Percentiles rank a stretch among this genome's conserved stretches.
Conservation (phyloP, 2,113 vertebrate genomes). For the Clarias gariepinus region DNA sequence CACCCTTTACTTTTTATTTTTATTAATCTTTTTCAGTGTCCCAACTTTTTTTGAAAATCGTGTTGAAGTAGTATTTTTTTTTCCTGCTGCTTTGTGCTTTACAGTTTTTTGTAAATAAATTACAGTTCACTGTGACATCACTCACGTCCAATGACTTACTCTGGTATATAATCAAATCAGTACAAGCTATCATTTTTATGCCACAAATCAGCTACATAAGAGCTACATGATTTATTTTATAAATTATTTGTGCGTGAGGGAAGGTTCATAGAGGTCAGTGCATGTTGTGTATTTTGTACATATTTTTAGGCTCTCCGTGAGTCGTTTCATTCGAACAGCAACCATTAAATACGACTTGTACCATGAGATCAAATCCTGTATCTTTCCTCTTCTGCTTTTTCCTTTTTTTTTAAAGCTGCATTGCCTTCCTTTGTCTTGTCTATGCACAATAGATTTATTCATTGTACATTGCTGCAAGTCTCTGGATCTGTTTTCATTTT, state of each 20-base stretch:
- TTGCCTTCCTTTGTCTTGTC: background rate
- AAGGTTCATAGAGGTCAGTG: background rate
- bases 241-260: background rate
- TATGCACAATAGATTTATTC: constrained; percentile 12
- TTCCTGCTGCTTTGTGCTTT: background rate
- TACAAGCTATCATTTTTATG: background rate
- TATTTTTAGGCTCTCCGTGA: background rate
- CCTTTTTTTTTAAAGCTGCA: background rate
- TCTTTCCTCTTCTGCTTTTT: background rate
- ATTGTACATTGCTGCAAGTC: constrained; percentile 1
- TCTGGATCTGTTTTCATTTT: background rate
- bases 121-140: background rate
- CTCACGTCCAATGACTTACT: background rate
- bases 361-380: background rate
- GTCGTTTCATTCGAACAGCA: background rate
- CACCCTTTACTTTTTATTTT: too few relatives aligned
- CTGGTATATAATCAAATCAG: background rate
- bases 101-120: background rate
- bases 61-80: background rate
- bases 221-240: background rate
- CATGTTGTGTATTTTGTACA: background rate
- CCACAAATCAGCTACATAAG: background rate
- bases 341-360: background rate
- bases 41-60: too few relatives aligned
- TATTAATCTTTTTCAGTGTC: too few relatives aligned